Conservation (phyloP, 1,140 invertebrate genomes). For the Temnothorax longispinosus region DNA sequence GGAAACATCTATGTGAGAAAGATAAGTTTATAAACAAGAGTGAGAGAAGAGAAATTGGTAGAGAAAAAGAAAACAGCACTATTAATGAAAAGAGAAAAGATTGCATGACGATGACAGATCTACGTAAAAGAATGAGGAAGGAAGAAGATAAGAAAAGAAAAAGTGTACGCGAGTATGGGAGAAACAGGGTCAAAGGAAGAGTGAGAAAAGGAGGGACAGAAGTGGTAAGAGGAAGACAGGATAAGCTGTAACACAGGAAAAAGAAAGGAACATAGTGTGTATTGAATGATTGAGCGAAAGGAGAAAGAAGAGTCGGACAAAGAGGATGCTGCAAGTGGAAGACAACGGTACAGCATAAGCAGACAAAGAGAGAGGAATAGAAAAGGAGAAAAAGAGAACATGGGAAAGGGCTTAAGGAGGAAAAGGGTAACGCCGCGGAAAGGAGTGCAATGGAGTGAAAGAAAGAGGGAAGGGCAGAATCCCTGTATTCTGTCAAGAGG, state of each 20-base stretch:
- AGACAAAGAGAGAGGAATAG: background rate
- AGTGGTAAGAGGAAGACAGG: background rate
- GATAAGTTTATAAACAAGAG: background rate
- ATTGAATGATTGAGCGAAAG: background rate
- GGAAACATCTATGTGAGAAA: background rate
- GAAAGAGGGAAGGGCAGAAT: conserved; percentile 4
- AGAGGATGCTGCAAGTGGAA: background rate
- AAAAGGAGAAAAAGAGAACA: background rate
- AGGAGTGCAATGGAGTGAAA: conserved; percentile 26
- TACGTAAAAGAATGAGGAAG: background rate
- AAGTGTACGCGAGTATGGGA: background rate
- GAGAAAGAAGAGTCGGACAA: background rate
- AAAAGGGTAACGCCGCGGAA: conserved; percentile 26
- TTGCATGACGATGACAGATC: background rate
- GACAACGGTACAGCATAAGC: background rate
- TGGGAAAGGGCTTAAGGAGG: background rate
- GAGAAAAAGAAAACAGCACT: background rate
- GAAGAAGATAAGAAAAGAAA: too few relatives aligned
- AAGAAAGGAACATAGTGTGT: background rate
- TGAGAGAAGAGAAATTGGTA: background rate
- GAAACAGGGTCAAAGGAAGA: background rate
- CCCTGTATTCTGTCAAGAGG: background rate
- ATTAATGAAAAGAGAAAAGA: background rate
- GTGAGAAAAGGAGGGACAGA: background rate
- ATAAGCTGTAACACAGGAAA: background rate